Evolutionary conservation across 2,888 invertebrate species (phyloP).

Genomic region (Camponotus fellah): DNA sequence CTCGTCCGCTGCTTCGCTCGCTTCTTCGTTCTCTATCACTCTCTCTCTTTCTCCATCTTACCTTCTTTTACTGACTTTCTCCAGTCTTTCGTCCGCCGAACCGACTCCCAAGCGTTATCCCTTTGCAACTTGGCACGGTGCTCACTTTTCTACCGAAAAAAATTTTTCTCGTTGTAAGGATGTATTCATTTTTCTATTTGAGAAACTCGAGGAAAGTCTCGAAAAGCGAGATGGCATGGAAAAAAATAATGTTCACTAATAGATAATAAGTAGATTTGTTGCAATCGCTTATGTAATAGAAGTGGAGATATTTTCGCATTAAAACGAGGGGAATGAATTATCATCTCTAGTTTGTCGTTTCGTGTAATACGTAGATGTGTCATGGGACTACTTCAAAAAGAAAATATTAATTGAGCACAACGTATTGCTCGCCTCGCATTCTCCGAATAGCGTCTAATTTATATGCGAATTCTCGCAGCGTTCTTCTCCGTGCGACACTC

Average conservation of each 20-base stretch:
- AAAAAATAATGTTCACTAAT: constrained; percentile 12
- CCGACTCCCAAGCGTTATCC: constrained; percentile 19
- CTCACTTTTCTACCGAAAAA: constrained; percentile 43
- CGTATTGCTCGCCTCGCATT: constrained; percentile 63
- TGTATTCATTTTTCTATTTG: constrained; percentile 32
- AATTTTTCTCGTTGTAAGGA: background rate
- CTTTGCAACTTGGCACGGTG: constrained; percentile 47
- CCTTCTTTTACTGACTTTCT: constrained; percentile 3
- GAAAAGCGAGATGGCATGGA: background rate
- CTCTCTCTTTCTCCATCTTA: background rate
- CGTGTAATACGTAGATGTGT: constrained; percentile 18
- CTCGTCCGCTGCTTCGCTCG: constrained; percentile 71
- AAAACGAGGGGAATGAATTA: constrained; percentile 7
- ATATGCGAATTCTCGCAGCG: constrained; percentile 74
- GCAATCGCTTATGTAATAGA: background rate
- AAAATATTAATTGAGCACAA: constrained; percentile 69
- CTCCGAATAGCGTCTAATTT: constrained; percentile 73
- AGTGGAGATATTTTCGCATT: background rate
- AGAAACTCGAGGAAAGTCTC: constrained; percentile 11
- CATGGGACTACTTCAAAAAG: constrained; percentile 53
- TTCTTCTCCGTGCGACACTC: constrained; percentile 49
- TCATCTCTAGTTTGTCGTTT: constrained; percentile 4
- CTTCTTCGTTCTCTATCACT: constrained; percentile 51
- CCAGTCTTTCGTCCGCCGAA: background rate
- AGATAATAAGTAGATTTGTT: background rate